Conservation (phyloP, 2,113 vertebrate genomes). For the Podiceps cristatus region DNA sequence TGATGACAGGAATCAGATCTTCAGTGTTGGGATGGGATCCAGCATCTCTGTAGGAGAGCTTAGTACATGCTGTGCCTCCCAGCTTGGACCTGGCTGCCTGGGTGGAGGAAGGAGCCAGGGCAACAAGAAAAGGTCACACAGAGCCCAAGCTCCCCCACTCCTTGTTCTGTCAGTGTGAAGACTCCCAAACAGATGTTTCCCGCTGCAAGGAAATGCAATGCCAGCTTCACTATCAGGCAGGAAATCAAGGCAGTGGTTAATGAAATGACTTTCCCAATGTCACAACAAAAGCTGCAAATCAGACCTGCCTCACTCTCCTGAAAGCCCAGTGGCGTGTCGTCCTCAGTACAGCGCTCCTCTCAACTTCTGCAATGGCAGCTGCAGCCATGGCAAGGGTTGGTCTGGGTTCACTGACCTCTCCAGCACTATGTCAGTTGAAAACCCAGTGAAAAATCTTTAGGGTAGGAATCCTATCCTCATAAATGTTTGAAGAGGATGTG, state of each 20-base stretch:
- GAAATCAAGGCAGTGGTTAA: neutral
- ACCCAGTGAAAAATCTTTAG: neutral
- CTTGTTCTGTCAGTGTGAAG: neutral
- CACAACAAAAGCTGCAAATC: neutral
- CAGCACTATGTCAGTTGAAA: neutral
- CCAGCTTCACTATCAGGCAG: neutral
- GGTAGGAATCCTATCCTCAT: neutral
- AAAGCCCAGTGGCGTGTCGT: neutral
- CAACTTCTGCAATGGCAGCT: neutral
- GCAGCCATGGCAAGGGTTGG: neutral
- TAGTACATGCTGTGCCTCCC: neutral
- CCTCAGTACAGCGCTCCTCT: neutral
- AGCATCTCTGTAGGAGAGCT: neutral
- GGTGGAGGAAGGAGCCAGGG: neutral
- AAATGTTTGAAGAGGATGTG: neutral
- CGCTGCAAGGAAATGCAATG: neutral
- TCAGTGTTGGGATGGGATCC: neutral
- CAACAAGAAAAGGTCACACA: neutral
- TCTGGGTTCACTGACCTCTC: neutral
- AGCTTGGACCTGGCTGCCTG: neutral
- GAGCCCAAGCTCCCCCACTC: neutral
- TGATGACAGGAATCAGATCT: slow-evolving; percentile 19
- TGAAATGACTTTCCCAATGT: neutral
- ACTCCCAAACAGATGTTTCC: neutral
- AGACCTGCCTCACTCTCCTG: neutral